Conservation (phyloP, 2,113 vertebrate species). For the Prunella fulvescens region DNA sequence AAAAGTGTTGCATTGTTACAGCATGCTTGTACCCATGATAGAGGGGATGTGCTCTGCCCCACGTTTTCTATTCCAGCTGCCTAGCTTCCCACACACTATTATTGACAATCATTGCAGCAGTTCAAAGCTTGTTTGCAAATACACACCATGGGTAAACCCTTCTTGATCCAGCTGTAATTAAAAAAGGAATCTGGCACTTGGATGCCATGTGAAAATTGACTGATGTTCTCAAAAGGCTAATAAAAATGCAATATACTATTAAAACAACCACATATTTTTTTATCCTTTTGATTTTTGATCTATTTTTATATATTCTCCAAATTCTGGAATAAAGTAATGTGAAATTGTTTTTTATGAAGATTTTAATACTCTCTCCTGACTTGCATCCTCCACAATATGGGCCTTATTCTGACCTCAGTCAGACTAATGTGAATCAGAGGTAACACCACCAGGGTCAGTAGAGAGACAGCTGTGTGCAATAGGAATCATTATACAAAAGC, state of each 20-base stretch:
- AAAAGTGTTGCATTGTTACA: rapidly evolving
- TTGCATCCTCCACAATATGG: background rate
- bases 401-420: background rate
- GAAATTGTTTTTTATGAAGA: background rate
- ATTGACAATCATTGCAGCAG: background rate
- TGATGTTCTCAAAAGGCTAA: background rate
- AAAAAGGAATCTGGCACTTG: background rate
- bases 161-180: background rate
- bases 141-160: background rate
- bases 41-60: background rate
- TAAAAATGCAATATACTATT: background rate
- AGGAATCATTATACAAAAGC: background rate
- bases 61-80: background rate
- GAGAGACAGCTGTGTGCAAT: background rate
- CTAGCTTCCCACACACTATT: background rate
- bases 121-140: background rate
- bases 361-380: background rate
- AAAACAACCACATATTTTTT: background rate
- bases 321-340: background rate
- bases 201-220: background rate
- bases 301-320: background rate
- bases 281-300: background rate
- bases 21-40: background rate
- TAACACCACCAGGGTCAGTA: background rate
- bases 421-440: background rate